Evolutionary conservation across 92 coral and sea anemone species (phyloP), one percentile per base, ranked within the genome.

Genomic region (Porites cylindrica): DNA sequence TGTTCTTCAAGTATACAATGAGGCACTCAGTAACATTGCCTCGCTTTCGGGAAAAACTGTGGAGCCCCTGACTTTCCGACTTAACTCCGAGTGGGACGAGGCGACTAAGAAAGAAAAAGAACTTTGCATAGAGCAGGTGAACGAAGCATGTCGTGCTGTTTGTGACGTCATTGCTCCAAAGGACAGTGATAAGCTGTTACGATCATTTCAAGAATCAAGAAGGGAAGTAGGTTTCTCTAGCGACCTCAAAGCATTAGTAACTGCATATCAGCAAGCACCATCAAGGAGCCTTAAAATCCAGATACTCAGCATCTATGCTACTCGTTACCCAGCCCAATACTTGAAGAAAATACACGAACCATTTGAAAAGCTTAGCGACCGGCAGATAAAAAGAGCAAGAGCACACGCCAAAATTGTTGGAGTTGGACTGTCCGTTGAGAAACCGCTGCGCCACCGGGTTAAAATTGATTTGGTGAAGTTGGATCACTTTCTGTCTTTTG

Each of bases 301-400:
- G 84, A 89, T 89, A 61, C 83, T 89, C 71, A 89, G 92, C 71
- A 89, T 82, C 53, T 89, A 89, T 47, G 88, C 80, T 56, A 23
- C 60, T 43, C 81, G 83, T 50, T 89, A 72, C 66, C 82, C 19
- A 77, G 47, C 4, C 47, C 47, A 38, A 38, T 38, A 38, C 47
- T 38, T 38, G 47, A 38, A 38, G 47, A 38, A 38, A 38, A 38
- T 38, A 38, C 0, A 38, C 47, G 47, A 38, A 38, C 47, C 47
- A 38, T 38, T 38, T 38, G 47, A 38, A 38, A 38, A 38, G 47
- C 47, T 38, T 38, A 38, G 47, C 47, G 7, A 38, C 7, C 47
- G 47, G 0, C 47, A 38, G 47, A 38, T 38, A 38, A 38, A 38
- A 38, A 38, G 47, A 38, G 47, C 6, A 38, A 38, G 47, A 38